Percentiles rank a stretch among this genome's conserved stretches.
Evolutionary conservation across 2,888 invertebrate species (phyloP).

Genomic region (Tiliacea aurago): DNA sequence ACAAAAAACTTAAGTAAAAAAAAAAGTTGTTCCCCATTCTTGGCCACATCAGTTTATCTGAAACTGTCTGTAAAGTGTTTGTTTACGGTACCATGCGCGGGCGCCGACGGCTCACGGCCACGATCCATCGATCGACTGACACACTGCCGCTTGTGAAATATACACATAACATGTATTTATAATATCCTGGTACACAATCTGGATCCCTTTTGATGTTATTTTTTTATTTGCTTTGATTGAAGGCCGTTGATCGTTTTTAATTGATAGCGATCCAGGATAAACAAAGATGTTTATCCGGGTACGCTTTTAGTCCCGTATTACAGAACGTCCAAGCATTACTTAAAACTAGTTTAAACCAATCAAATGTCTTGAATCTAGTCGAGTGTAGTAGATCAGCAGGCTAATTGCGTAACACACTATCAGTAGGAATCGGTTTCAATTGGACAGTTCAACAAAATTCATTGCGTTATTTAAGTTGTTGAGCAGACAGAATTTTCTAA

Average conservation of each 20-base stretch:
- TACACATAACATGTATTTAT: constrained; percentile 61
- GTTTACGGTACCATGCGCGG: constrained; percentile 71
- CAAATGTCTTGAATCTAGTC: too few species aligned
- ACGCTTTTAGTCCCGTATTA: background rate
- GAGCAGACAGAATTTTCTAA: too few species aligned
- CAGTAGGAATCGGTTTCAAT: too few species aligned
- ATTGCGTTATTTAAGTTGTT: too few species aligned
- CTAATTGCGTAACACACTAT: too few species aligned
- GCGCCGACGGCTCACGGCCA: constrained; percentile 74
- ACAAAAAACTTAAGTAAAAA: too few species aligned
- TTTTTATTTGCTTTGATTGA: constrained; percentile 22
- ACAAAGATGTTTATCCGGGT: constrained; percentile 4
- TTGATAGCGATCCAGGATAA: constrained; percentile 13
- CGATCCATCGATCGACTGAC: constrained; percentile 77
- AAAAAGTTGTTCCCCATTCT: background rate
- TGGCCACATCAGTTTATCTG: constrained; percentile 65
- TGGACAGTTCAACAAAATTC: too few species aligned
- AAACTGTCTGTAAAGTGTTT: constrained; percentile 67
- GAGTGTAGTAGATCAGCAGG: too few species aligned
- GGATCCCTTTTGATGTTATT: constrained; percentile 20
- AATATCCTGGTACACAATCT: constrained; percentile 55
- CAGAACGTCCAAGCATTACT: too few species aligned
- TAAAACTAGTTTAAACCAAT: too few species aligned
- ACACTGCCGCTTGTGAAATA: constrained; percentile 74
- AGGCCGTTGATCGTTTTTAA: constrained; percentile 5